A percentile compares a stretch with the other conserved stretches of the same genome.
These are phyloP conservation scores for Cephus sareptanus DNA, from an alignment of 2,888 invertebrate species.

Conservation along the genomic window DNA sequence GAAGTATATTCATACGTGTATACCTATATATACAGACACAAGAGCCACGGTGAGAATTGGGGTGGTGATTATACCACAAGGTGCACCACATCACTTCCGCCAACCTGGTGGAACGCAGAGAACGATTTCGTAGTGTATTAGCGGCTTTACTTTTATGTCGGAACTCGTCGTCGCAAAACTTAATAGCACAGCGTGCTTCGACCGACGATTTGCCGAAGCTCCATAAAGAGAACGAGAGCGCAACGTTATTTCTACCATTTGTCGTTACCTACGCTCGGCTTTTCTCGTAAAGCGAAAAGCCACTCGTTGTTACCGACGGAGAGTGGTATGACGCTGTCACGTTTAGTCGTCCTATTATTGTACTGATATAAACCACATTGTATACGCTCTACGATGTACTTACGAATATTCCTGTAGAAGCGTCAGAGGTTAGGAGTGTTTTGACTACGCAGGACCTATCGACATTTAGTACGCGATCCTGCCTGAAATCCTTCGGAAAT, in stretches of 20 bases:
- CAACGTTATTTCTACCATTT: neutral
- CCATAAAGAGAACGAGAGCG: neutral
- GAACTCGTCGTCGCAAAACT: neutral
- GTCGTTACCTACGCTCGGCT: neutral
- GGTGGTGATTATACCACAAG: constrained; percentile 4
- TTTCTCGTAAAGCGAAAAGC: neutral
- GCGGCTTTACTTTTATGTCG: neutral
- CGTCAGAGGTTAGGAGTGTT: neutral
- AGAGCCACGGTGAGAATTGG: constrained; percentile 4
- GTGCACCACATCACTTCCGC: constrained; percentile 4
- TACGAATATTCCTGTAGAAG: neutral
- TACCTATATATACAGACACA: neutral
- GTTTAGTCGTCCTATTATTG: neutral
- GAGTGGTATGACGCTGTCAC: neutral
- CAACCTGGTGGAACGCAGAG: neutral
- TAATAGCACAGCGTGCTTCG: neutral
- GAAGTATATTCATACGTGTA: neutral
- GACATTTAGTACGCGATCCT: too few species aligned
- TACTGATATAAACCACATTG: neutral
- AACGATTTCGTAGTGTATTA: neutral
- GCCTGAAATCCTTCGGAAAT: too few species aligned
- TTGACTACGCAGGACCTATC: neutral
- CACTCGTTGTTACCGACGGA: neutral
- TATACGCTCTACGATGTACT: neutral
- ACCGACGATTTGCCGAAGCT: neutral